These are phyloP conservation scores for Pyrgus malvae DNA, from an alignment of 2,888 invertebrate genomes.

Conservation along the genomic window DNA sequence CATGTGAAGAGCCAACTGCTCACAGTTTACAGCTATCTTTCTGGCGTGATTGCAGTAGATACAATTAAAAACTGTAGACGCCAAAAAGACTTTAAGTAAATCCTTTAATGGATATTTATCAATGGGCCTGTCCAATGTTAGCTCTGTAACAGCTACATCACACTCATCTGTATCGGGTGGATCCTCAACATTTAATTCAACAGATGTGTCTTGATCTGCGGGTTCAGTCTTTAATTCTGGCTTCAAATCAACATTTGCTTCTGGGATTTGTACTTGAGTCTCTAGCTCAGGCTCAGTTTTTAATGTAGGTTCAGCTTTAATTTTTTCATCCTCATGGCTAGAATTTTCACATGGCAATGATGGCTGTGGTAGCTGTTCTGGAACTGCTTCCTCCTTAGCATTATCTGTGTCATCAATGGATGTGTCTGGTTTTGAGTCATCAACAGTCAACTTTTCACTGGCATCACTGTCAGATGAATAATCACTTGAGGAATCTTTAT, in stretches of 20 bases:
- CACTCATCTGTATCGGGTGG: slow-evolving; percentile 49
- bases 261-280: slow-evolving; percentile 46
- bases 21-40: slow-evolving; percentile 92
- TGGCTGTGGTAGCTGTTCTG: slow-evolving; percentile 30
- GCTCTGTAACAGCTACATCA: slow-evolving; percentile 85
- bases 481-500: slow-evolving; percentile 77
- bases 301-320: slow-evolving; percentile 37
- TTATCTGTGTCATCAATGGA: slow-evolving; percentile 43
- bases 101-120: slow-evolving; percentile 88
- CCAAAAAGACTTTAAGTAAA: slow-evolving; percentile 87
- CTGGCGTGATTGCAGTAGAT: slow-evolving; percentile 93
- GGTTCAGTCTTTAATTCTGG: slow-evolving; percentile 60
- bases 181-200: slow-evolving; percentile 60
- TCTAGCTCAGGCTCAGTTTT: slow-evolving; percentile 36
- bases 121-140: slow-evolving; percentile 87
- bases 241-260: slow-evolving; percentile 47
- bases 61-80: slow-evolving; percentile 86
- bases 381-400: slow-evolving; percentile 33
- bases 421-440: slow-evolving; percentile 65
- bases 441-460: slow-evolving; percentile 83
- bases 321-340: slow-evolving; percentile 23
- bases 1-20: slow-evolving; percentile 90
- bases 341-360: slow-evolving; percentile 30
- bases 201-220: slow-evolving; percentile 47
- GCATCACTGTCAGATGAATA: slow-evolving; percentile 82